phyloP scores from a whole-genome alignment of 2,113 vertebrate species.

The Malurus cyaneus region DNA sequence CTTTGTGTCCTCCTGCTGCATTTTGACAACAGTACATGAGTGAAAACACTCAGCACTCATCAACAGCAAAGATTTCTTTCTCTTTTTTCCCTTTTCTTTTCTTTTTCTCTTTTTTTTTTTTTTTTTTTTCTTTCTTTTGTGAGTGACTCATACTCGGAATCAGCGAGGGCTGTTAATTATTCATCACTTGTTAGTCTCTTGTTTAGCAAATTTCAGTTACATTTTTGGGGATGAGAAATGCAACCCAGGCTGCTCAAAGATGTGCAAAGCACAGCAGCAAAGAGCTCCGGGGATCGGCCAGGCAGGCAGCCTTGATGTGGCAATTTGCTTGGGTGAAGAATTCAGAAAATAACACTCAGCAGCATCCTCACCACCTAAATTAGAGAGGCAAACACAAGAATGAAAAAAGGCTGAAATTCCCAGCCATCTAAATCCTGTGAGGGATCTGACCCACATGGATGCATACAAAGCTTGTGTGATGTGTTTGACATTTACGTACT shows the following conservation, averaged over 20 bases:
- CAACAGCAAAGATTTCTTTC: not conserved
- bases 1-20: not conserved
- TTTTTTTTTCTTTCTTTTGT: not conserved
- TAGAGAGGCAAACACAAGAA: not conserved
- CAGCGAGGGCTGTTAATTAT: not conserved
- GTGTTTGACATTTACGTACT: not conserved
- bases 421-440: not conserved
- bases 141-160: not conserved
- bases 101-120: not conserved
- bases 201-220: not conserved
- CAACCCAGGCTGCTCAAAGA: not conserved
- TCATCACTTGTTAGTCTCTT: not conserved
- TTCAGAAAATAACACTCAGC: not conserved
- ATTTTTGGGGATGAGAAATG: not conserved
- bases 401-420: not conserved
- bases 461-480: not conserved
- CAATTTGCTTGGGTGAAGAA: not conserved
- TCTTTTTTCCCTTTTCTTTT: not conserved
- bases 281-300: not conserved
- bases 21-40: not conserved
- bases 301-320: not conserved
- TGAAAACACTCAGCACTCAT: not conserved
- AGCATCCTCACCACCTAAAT: not conserved
- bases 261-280: not conserved
- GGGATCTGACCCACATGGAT: not conserved